Base-by-base conservation (phyloP, 2,113 vertebrate species). In the Centropristis striata region DNA sequence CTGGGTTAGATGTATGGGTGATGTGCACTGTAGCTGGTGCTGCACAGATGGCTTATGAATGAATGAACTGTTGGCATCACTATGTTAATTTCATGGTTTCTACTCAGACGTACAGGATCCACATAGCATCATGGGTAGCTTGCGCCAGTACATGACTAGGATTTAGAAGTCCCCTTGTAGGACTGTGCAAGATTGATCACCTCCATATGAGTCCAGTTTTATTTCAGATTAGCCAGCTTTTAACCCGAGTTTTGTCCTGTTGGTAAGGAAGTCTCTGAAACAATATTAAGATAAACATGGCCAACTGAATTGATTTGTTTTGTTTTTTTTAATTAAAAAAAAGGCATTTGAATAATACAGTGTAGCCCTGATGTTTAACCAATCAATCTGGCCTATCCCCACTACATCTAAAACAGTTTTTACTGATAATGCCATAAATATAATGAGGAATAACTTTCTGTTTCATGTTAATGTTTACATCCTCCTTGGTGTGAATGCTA, bases 11-110 rank as follows among this genome's bases (percentile, higher is more conserved):
- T 32, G 13, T 55, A 6, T 51, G 15, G 4, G 1, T 53, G 13
- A 2, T 41, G 2, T 18, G 4, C 0, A 8, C 18, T 58, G 23
- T 32, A 44, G 2, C 6, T 37, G 42, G 3, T 1, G 0, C 4
- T 37, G 42, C 10, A 47, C 10, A 15, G 50, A 21, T 39, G 12
- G 1, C 1, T 20, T 47, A 37, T 41, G 39, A 84, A 71, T 78
- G 57, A 71, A 75, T 79, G 25, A 66, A 18, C 13, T 13, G 14
- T 20, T 27, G 11, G n/a, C n/a, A 46, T 58, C 59, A 32, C 7
- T 67, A 57, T 42, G 50, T 49, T 74, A 9, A 15, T 32, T 18
- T 46, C 21, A 44, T 55, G 49, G 46, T 12, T 20, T 44, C 1
- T n/a, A 14, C 39, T 4, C 3, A 50, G 49, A n/a, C 5, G 11